Evolutionary conservation across 1,140 invertebrate genomes (phyloP), one percentile per base, ranked within the genome.

Genomic region (Parasteatoda tepidariorum): DNA sequence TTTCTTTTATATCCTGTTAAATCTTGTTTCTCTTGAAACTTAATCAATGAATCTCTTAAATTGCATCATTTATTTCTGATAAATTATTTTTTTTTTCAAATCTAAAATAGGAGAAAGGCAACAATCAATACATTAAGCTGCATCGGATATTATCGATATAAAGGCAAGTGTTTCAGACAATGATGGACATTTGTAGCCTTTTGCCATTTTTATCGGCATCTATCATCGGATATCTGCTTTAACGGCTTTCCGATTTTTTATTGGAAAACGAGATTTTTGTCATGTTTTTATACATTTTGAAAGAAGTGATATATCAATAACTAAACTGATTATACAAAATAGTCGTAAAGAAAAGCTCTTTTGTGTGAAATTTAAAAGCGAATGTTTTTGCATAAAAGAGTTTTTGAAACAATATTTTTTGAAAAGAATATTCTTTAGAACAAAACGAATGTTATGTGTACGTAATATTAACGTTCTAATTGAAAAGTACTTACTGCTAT

Each of bases 211-310:
- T 68, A 68, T 68, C 66, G 66, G 38, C 66, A 34, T 68, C n/a
- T 68, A 68, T 68, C 66, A 68, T 68, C 66, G 66, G 66, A 68
- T 68, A 38, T 68, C 66, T 68, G 66, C 38, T 68, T 26, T 68
- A 34, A 38, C 66, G 34, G 66, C 34, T 68, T 68, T 68, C 28
- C n/a, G 34, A 68, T 24, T 41, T 68, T 68, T 68, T 68, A 68
- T 68, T 68, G 66, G 66, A 68, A 68, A 68, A 33, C 41, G 34
- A 33, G 38, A 24, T 34, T 15, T 68, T 26, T 22, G 34, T 68
- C 66, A 68, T 68, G 66, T 68, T 68, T 18, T 68, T 68, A 34
- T 41, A 68, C 66, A 48, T 48, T 9, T 9, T 18, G 18, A 13
- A 48, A 48, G 38, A 48, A 48, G 38, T 48, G 38, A 48, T 48